These are phyloP conservation scores for Gymnogyps californianus DNA, from an alignment of 2,113 vertebrate genomes.

Conservation along the genomic window DNA sequence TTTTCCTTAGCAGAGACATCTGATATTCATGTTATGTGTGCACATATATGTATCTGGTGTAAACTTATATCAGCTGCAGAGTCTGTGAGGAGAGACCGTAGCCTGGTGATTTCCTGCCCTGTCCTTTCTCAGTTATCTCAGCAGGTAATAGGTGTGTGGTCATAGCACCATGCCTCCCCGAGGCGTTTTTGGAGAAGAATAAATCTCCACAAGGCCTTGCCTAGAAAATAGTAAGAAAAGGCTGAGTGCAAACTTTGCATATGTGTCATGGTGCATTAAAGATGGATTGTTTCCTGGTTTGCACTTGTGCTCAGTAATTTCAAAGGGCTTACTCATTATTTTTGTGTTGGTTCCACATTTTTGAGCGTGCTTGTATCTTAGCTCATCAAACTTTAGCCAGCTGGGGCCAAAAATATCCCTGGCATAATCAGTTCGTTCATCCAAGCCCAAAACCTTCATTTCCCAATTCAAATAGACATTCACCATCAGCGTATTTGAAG, in stretches of 20 bases:
- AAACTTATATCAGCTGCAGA: background rate
- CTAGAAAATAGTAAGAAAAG: background rate
- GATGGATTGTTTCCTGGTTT: conserved; percentile 13
- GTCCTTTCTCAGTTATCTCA: background rate
- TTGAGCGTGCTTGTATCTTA: background rate
- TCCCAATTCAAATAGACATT: background rate
- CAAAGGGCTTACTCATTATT: conserved; percentile 37
- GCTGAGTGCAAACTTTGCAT: background rate
- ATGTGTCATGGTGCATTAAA: background rate
- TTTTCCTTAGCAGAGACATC: background rate
- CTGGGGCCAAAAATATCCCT: conserved; percentile 40
- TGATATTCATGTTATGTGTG: background rate
- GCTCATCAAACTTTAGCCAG: conserved; percentile 45
- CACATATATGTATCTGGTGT: background rate
- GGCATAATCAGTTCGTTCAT: conserved; percentile 20
- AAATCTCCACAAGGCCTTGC: background rate
- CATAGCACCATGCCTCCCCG: background rate
- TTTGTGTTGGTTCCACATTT: conserved; percentile 42
- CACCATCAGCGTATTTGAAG: background rate
- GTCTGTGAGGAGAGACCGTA: background rate
- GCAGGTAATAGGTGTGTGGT: background rate
- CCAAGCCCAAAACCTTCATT: conserved; percentile 23
- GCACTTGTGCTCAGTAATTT: conserved; percentile 2
- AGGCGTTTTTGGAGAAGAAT: background rate
- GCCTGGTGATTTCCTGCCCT: background rate